Evolutionary conservation across 2,888 invertebrate species (phyloP), one percentile per base, ranked within the genome.

Genomic region (Melieria omissa): DNA sequence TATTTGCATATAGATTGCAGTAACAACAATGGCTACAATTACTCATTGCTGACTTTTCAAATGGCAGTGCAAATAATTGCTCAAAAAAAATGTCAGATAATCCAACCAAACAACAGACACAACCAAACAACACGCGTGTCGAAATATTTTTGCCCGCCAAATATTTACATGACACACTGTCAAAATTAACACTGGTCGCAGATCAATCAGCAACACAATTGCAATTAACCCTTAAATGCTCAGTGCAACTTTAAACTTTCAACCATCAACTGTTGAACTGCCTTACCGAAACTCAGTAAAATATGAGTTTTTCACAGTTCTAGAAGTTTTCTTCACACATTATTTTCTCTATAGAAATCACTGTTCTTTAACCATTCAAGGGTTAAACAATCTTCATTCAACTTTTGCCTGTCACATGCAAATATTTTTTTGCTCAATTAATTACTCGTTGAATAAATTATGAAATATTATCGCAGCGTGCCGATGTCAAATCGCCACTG

Each of bases 181-280:
- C 52, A 52, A 5, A 52, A 52, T 6, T 52, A 8, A n/a, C 52
- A 52, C 12, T 52, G 52, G 5, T 4, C 12, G 14, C 52, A 5
- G 52, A 52, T 52, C 52, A 52, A 52, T 52, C 52, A 52, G 52
- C 52, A 52, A 52, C 12, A 52, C 14, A n/a, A 52, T n/a, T 52
- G 12, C 8, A 52, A 52, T 52, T 52, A 9, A 52, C 12, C 6
- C 14, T 5, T 29, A 29, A 29, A 29, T 29, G 29, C 29, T 29
- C 29, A 29, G 29, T 3, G 29, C 29, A 29, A 29, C 29, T 3
- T 29, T 29, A 29, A 29, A 29, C 29, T 29, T 29, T 29, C 29
- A 29, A 29, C 29, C 29, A 29, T 29, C 3, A 29, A 29, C 29
- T n/a, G n/a, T n/a, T n/a, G n/a, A 29, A 3, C 3, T 29, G 29